phyloP scores from a whole-genome alignment of 2,888 invertebrate species.

The Drosophila peninsularis region DNA sequence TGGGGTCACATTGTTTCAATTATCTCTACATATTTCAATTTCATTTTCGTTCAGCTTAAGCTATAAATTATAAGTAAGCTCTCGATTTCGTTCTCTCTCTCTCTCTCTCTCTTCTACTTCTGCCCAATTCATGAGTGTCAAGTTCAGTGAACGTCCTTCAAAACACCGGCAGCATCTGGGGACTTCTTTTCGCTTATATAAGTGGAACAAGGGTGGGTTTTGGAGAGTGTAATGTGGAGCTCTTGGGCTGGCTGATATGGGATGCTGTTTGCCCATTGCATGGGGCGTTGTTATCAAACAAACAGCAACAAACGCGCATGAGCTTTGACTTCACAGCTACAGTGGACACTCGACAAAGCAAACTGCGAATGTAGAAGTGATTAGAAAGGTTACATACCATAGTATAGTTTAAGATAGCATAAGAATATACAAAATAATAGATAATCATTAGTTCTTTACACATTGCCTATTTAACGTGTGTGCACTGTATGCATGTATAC shows the following conservation, averaged over 20 bases:
- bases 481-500: not conserved
- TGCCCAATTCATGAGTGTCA: conserved; percentile 32
- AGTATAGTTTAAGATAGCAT: too few relatives aligned
- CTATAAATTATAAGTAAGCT: not conserved
- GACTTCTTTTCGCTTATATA: conserved; percentile 49
- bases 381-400: too few relatives aligned
- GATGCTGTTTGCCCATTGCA: conserved; percentile 17
- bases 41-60: not conserved
- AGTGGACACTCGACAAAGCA: not conserved
- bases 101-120: not conserved
- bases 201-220: conserved; percentile 10
- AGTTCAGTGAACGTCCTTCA: conserved; percentile 78
- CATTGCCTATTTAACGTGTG: not conserved
- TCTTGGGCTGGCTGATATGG: not conserved
- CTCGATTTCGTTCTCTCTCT: not conserved
- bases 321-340: conserved; percentile 25
- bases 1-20: conserved; percentile 27
- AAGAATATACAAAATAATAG: too few relatives aligned
- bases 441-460: too few relatives aligned
- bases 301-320: conserved; percentile 56
- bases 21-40: conserved; percentile 13
- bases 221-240: too few relatives aligned
- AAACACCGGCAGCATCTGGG: conserved; percentile 37
- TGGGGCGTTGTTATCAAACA: conserved; percentile 36
- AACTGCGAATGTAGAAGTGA: too few relatives aligned